Base-by-base conservation (phyloP, 2,113 vertebrate species). In the Cebus imitator region DNA sequence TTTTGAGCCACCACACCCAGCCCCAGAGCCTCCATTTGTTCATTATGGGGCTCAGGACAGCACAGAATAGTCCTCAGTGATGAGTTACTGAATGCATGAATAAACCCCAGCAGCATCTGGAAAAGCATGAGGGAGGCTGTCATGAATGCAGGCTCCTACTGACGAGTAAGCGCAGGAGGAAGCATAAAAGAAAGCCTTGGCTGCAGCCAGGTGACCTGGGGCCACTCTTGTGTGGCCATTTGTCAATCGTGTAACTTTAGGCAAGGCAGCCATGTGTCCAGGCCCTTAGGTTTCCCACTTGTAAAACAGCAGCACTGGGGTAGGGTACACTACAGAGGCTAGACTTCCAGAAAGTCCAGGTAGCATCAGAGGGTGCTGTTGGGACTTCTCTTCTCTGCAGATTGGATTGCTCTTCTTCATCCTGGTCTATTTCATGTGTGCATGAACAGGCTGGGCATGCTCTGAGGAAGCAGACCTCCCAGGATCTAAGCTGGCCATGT, bases 401-500 rank as follows among this genome's bases (percentile, higher is more conserved):
- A 11, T 35, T 14, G 40, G 21, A 25, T 76, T 40, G 43, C 23
- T 72, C 40, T 48, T 21, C 27, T 17, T 61, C 52, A n/a, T 48
- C n/a, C 2, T 52, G 50, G 10, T 84, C 32, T 70, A 40, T 70
- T 70, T 61, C 20, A 1, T 61, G 27, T 8, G 43, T 17, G 10
- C 27, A 0, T 1, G 3, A n/a, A 16, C 55, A 57, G 64, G 30
- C 61, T 1, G 0, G 40, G n/a, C 10, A 8, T 1, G 7, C 73
- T 57, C 64, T 0, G 2, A 21, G 8, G 78, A 57, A 72, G 87
- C 43, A 32, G 72, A 70, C 6, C 52, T 52, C 37, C 58, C 5
- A 1, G 30, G 14, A 35, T 66, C 25, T 30, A 2, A 57, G n/a
- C 52, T 40, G 73, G 35, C 45, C 30, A 8, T 0, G 0, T 90